Base-by-base conservation (phyloP, 2,888 invertebrate species). In the Tachina grossa region DNA sequence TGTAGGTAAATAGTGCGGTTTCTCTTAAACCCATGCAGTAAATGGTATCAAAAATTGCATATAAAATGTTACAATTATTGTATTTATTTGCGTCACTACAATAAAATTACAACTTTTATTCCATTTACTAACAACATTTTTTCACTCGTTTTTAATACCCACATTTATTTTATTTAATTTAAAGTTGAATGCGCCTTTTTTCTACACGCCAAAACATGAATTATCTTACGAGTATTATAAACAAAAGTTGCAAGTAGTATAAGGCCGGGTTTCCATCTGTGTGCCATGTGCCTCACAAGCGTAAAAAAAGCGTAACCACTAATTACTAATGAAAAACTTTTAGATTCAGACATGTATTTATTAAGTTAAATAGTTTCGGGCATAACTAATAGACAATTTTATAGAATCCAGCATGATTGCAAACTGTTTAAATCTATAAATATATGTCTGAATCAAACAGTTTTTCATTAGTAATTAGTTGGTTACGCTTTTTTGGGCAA, bases 1-100 rank as follows among this genome's bases (percentile, higher is more conserved):
- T 43, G 39, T 65, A 13, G 31, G 22, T 61, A 16, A 69, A 53
- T 53, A 16, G 22, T 63, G 14, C 14, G 31, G 6, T 31, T 31
- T 6, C 5, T 31, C 31, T 65, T 4, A 14, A 16, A 41, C 16
- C 57, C 51, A 41, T 72, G 65, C 41, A 59, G 16, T 61, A 41
- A 71, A 72, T 65, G 3, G 13, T 19, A 59, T 16, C 19, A 57
- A n/a, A 19, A 66, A 43, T 43, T 47, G 53, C 22, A 53, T n/a
- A 59, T 13, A 51, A 75, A 59, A 59, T 66, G 43, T 6, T 22
- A 59, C 41, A 55, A 57, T 51, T 51, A 74, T 74, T 51, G 43
- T 68, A 53, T 77, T 66, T 74, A 68, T 85, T 85, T 85, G 53
- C 75, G 31, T 66, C 71, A 82, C 53, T 53, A 43, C 1, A 69